Base-by-base conservation (phyloP, 2,113 vertebrate genomes). In the Thamnaconus septentrionalis region DNA sequence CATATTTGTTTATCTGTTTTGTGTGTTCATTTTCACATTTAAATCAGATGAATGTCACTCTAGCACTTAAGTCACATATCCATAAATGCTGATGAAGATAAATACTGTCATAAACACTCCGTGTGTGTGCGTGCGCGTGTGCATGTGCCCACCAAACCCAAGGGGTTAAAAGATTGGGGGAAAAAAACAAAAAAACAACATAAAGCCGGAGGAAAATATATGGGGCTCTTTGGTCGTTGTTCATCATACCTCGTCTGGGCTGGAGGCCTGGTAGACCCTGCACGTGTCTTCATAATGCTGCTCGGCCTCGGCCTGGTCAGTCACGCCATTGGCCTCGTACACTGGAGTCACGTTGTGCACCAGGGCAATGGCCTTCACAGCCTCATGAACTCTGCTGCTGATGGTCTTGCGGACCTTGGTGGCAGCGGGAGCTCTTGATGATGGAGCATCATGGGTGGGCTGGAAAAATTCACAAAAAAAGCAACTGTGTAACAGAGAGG, bases 331-430 rank as follows among this genome's bases (percentile, higher is more conserved):
- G 82, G 95, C 90, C 87, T 98, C 97, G 1, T 99, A 99, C 3
- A 95, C 95, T 0, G 97, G 97, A 0, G 96, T 99, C 50, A 99
- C 97, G 0, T 98, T 98, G 91, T 99, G 96, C 80, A 96, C 97
- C 55, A 99, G 91, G 0, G 97, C 96, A 0, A 99, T 96, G 59
- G 96, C 97, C 87, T 97, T 98, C 80, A 98, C 96, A 0, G 97
- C 96, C 73, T 99, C 97, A 0, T 98, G 96, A 58, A 98, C 97
- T 3, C 96, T 91, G 75, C 95, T 96, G 88, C 94, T 96, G 93
- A 98, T 95, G 50, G 93, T 98, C 84, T 95, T 95, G n/a, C 97
- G 92, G 39, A 99, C 96, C 79, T 98, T 98, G 3, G 96, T 96
- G 81, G 96, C 88, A 4, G 85, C 81, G 0, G 93, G 93, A 31